Evolutionary conservation across 2,113 vertebrate genomes (phyloP), one percentile per base, ranked within the genome.

Genomic region (Tetrax tetrax): DNA sequence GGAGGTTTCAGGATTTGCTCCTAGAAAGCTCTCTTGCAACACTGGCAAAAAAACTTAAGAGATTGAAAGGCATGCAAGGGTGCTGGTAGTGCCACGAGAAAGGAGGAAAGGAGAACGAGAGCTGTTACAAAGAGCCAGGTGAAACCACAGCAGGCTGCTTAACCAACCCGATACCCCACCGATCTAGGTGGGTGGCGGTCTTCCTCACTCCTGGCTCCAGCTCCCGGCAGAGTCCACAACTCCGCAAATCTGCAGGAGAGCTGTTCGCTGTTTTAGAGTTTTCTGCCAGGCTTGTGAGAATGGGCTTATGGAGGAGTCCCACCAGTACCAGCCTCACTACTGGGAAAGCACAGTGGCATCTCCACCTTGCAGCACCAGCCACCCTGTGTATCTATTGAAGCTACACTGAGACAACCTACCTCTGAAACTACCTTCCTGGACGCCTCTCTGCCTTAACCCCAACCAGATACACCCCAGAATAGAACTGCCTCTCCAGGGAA

Each of bases 121-220:
- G 45, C n/a, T n/a, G 15, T 19, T 69, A 21, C 18, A 17, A 45
- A 48, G 60, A 48, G 41, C 6, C 5, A 1, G 8, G 60, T 56
- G 61, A 69, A 75, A 21, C 41, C 18, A n/a, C n/a, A 61, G 66
- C 14, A 68, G 29, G 18, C 45, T 33, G 45, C 25, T 76, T 35
- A 60, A 65, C 48, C 0, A 0, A 74, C 24, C 38, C 6, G 23
- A 19, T 57, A 59, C 1, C 43, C 63, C 63, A 61, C 22, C 1
- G 4, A 53, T 2, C 0, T 0, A 31, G 10, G n/a, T 21, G 14
- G 24, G 2, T 1, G 16, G 38, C 27, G 33, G 8, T 7, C 35
- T 19, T 63, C 31, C 47, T 75, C 13, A 2, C 1, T 27, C 18
- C n/a, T 43, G 60, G 28, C 50, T 51, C 2, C 3, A 53, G 18